Conservation (phyloP, 1,140 invertebrate species). For the Andrena cerasifolii region DNA sequence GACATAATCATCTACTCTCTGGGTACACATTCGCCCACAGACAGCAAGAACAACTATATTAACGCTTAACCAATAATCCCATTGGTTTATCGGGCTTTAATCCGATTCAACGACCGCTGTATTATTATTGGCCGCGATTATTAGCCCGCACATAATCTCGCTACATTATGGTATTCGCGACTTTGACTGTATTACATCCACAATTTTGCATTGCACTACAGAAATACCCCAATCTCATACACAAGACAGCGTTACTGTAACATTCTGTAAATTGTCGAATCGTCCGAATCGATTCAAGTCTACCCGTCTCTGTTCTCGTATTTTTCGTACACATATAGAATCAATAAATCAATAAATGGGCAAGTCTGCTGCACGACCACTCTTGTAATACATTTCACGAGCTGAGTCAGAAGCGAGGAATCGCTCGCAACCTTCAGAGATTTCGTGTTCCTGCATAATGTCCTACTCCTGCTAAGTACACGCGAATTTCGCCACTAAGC, state of each 20-base stretch:
- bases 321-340: not conserved
- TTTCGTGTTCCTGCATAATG: conserved; percentile 50
- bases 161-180: conserved; percentile 45
- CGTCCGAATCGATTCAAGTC: not conserved
- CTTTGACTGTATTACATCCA: not conserved
- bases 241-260: no score
- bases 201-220: not conserved
- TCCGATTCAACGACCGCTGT: conserved; percentile 68
- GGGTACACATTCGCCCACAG: conserved; percentile 22
- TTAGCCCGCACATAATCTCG: conserved; percentile 50
- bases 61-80: conserved; percentile 59
- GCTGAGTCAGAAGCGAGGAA: conserved; percentile 18
- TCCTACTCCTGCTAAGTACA: conserved; percentile 4
- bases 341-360: not conserved
- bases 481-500: conserved; percentile 2
- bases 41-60: conserved; percentile 21
- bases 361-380: not conserved
- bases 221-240: not conserved
- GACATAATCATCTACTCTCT: not conserved
- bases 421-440: conserved; percentile 23
- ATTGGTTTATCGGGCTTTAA: conserved; percentile 69
- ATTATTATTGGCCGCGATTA: conserved; percentile 72
- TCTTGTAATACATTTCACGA: not conserved
- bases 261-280: not conserved
- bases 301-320: not conserved